Base-by-base conservation (phyloP, 2,797 vertebrate species). In the Molossus molossus region DNA sequence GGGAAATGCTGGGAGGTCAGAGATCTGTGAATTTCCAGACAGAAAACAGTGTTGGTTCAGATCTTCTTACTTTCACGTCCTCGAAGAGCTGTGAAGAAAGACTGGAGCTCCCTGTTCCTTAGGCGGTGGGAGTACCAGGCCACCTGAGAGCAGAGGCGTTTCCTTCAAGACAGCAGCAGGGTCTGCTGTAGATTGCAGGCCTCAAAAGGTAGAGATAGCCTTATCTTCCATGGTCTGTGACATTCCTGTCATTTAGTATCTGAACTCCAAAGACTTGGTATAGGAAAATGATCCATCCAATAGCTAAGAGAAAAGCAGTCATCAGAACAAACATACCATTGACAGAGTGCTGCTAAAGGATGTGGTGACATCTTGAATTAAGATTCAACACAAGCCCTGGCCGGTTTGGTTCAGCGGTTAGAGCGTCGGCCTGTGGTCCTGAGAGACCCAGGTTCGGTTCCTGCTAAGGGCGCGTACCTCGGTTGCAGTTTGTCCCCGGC, bases 1-100 rank as follows among this genome's bases (percentile, higher is more conserved):
- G 72, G 72, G 29, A 58, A 65, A 69, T 62, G 7, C 67, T 77
- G 76, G 65, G 5, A 90, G 29, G 25, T 57, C 82, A 87, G 60
- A 50, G 33, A 84, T 21, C n/a, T 73, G 27, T n/a, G 58, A 20
- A 12, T 92, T 50, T 92, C 21, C 69, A 67, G 50, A 87, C 5
- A 86, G 67, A 82, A 94, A 81, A 94, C 73, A 95, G 55, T 92
- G 58, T 82, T 94, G 90, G 85, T 73, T 90, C 75, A 48, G 37
- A 65, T 85, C 53, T 57, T 67, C 18, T 53, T 45, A 64, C 2
- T 29, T 29, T 90, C 50, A 82, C 40, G 57, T 62, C 65, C 58
- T n/a, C 23, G 76, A 72, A 67, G 62, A 91, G 6, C 29, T 75
- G 1, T 53, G 55, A 23, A 79, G 81, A 75, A 92, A 87, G 67